Evolutionary conservation across 2,797 vertebrate species (phyloP), one percentile per base, ranked within the genome.

Genomic region (Adrianichthys oophorus): DNA sequence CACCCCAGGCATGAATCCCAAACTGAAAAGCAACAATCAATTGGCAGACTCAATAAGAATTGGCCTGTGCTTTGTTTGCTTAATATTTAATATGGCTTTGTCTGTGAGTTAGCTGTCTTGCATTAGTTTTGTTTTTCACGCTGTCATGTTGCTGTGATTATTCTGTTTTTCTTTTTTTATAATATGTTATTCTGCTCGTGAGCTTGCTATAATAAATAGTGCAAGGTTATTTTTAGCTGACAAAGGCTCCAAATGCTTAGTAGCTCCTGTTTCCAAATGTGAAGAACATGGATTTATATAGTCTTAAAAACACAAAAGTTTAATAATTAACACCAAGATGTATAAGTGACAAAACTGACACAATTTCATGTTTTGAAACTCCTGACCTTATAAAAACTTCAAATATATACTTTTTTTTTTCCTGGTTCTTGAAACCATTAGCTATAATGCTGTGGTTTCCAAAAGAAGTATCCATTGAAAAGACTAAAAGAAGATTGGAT

Each of bases 31-130:
- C 1, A 72, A 53, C 41, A 83, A 74, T 83, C 72, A 69, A 79
- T 71, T 59, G 70, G 62, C 55, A 68, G 59, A 69, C 57, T 79
- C 47, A 74, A 64, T 67, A 69, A 71, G 42, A 56, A 71, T 56
- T 56, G 59, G 69, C 42, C 62, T 65, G 42, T 54, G 70, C 57
- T 84, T 82, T 77, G 68, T 74, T 62, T 61, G n/a, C 59, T 78
- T 74, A 80, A 80, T 79, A 79, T 81, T 86, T 77, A 78, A 79
- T 74, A 52, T 70, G 65, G 45, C 72, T 66, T 57, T 53, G 44
- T 58, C 24, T 7, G 2, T 43, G 59, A 65, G 57, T 52, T 79
- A 66, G 49, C 49, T 65, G 52, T 18, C 40, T 68, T 67, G 29
- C 56, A 55, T n/a, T 19, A 62, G 50, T 41, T 74, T 56, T 52